Base-by-base conservation (phyloP, 2,113 vertebrate genomes). In the Salvator merianae region DNA sequence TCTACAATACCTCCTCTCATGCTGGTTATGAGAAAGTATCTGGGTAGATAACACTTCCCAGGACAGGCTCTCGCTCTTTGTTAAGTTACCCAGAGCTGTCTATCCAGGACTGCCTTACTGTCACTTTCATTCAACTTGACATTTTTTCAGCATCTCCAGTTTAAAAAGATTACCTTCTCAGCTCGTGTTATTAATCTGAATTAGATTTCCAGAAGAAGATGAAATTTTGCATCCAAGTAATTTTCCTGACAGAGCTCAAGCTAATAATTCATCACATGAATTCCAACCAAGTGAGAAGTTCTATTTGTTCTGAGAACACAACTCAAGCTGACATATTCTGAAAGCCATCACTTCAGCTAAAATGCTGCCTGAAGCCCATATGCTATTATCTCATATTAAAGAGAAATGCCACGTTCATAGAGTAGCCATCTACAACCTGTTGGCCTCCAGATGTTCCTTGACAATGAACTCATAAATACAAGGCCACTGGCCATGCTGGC, bases 171-270 rank as follows among this genome's bases (percentile, higher is more conserved):
- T 87, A 72, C 79, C 63, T 71, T 40, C 76, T 22, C 62, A 78
- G 80, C 47, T 71, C 28, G 70, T 85, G 26, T 77, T 88, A 93
- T 91, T 88, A 90, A 71, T 89, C 88, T 89, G 83, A 91, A 93
- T 92, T 89, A 91, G 86, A 55, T 87, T 80, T 20, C 55, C 79
- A 84, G 84, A 89, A n/a, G 47, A 90, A 88, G 89, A 88, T 84
- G 14, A 86, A 82, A 91, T 86, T 77, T 12, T 89, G 85, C 68
- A 88, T 69, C 79, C 50, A 87, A 86, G 85, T 72, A 85, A 89
- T 91, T 93, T 84, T 65, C 89, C 68, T 71, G 63, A 63, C 28
- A n/a, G 53, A 43, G 38, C 66, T 63, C 34, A 34, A 36, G 75
- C 69, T 53, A 88, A 63, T 86, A 82, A 82, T 81, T 82, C 65